phyloP scores from a whole-genome alignment of 2,888 invertebrate species.

The Tridacna crocea region DNA sequence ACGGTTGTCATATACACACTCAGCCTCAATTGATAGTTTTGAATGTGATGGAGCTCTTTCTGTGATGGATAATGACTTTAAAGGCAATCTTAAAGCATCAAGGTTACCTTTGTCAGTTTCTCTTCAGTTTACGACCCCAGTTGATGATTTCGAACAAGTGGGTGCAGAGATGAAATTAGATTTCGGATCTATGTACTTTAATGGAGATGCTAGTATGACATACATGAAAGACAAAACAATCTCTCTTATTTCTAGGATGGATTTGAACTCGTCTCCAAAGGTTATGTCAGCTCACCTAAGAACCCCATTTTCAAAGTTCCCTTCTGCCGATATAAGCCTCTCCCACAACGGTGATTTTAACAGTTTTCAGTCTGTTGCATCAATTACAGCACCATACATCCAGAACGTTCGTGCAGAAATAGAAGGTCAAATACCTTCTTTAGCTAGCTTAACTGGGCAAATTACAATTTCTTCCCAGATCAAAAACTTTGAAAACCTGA shows the following conservation, averaged over 20 bases:
- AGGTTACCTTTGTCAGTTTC: constrained; percentile 31
- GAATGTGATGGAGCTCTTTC: constrained; percentile 48
- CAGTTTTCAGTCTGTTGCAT: constrained; percentile 38
- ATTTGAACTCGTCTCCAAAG: constrained; percentile 30
- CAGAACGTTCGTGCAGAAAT: constrained; percentile 33
- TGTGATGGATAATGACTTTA: constrained; percentile 43
- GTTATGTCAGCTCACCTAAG: constrained; percentile 14
- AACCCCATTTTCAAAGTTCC: constrained; percentile 48
- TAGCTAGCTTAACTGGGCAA: constrained; percentile 26
- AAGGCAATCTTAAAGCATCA: constrained; percentile 39
- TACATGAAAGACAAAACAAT: constrained; percentile 50
- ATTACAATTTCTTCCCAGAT: constrained; percentile 48
- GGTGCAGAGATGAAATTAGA: constrained; percentile 42
- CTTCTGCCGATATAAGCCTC: constrained; percentile 28
- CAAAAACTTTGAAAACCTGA: constrained; percentile 47
- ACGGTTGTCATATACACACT: constrained; percentile 37
- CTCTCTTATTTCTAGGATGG: constrained; percentile 29
- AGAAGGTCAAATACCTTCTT: constrained; percentile 28
- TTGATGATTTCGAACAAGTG: constrained; percentile 39
- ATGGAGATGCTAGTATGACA: constrained; percentile 37
- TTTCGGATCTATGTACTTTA: constrained; percentile 20
- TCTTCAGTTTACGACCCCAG: constrained; percentile 39
- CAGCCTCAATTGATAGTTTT: constrained; percentile 51
- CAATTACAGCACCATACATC: constrained; percentile 25
- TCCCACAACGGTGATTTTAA: constrained; percentile 35